A percentile compares a stretch with the other conserved stretches of the same genome.
Conservation (phyloP, 2,113 vertebrate species). For the Xiphorhynchus elegans region DNA sequence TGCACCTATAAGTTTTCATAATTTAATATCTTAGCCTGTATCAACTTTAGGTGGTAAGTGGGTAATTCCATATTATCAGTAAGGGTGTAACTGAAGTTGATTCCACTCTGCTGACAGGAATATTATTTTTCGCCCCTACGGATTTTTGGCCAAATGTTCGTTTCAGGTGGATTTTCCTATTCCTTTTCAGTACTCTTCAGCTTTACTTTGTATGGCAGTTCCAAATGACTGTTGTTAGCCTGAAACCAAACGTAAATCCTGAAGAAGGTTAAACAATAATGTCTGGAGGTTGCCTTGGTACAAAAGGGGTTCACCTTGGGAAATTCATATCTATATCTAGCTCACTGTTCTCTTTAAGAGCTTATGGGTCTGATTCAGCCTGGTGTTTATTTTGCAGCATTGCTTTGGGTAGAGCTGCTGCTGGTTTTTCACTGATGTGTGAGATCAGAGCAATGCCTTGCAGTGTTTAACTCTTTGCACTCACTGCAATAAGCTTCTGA, state of each 20-base stretch:
- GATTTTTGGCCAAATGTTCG: background rate
- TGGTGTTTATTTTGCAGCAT: background rate
- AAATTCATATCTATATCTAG: background rate
- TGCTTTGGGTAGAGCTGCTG: constrained; percentile 33
- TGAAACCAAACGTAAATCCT: constrained; percentile 1
- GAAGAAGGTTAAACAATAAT: background rate
- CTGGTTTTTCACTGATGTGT: constrained; percentile 48
- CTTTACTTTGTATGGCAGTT: background rate
- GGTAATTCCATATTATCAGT: background rate
- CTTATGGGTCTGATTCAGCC: background rate
- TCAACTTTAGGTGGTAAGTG: background rate
- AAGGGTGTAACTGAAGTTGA: background rate
- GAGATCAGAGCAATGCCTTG: constrained; percentile 49
- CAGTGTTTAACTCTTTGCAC: constrained; percentile 40
- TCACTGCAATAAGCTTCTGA: background rate
- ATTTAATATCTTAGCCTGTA: background rate
- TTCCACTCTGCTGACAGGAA: background rate
- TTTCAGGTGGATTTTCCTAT: background rate
- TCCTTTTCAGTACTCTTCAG: background rate
- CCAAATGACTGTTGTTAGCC: background rate
- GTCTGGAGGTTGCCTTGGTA: background rate
- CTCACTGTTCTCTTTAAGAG: constrained; percentile 14
- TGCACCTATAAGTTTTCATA: background rate
- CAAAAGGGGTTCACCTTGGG: constrained; percentile 26
- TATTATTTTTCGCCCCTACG: background rate